phyloP scores from a whole-genome alignment of 2,888 invertebrate species.

The Catocala nupta region DNA sequence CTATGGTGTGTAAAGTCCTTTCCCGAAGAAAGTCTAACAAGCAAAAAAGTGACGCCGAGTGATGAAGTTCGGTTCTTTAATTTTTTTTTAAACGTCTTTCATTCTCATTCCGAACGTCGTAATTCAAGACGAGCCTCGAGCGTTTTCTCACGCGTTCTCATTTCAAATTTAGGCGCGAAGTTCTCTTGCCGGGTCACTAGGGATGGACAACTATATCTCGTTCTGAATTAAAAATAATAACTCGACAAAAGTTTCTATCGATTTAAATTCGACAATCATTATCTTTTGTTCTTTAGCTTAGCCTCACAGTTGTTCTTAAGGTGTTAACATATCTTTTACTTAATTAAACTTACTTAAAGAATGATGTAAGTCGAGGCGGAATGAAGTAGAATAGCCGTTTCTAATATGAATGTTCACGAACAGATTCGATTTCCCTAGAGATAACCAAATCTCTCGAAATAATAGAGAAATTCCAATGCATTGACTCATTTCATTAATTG shows the following conservation, averaged over 20 bases:
- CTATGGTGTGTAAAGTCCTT: neutral
- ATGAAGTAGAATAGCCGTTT: conserved; percentile 13
- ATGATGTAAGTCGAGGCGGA: neutral
- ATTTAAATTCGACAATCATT: no score
- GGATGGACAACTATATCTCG: conserved; percentile 36
- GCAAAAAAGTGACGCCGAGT: conserved; percentile 59
- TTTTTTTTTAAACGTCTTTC: conserved; percentile 55
- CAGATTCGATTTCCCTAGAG: conserved; percentile 16
- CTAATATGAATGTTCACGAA: conserved; percentile 11
- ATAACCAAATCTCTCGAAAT: conserved; percentile 5
- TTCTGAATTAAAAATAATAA: neutral
- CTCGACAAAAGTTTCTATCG: no score
- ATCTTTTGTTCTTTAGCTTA: no score
- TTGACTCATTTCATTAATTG: conserved; percentile 9
- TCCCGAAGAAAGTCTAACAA: conserved; percentile 45
- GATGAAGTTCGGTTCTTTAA: conserved; percentile 37
- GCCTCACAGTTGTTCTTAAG: no score
- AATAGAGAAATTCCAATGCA: conserved; percentile 8
- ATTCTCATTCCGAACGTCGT: conserved; percentile 74
- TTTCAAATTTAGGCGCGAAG: conserved; percentile 80
- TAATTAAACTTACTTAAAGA: neutral
- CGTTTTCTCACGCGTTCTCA: conserved; percentile 80
- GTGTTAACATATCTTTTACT: no score
- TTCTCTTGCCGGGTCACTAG: conserved; percentile 62
- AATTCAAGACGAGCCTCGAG: conserved; percentile 72